A percentile compares a stretch with the other conserved stretches of the same genome.
These are phyloP conservation scores for Matsumyia berberina DNA, from an alignment of 2,888 invertebrate species.

Conservation along the genomic window DNA sequence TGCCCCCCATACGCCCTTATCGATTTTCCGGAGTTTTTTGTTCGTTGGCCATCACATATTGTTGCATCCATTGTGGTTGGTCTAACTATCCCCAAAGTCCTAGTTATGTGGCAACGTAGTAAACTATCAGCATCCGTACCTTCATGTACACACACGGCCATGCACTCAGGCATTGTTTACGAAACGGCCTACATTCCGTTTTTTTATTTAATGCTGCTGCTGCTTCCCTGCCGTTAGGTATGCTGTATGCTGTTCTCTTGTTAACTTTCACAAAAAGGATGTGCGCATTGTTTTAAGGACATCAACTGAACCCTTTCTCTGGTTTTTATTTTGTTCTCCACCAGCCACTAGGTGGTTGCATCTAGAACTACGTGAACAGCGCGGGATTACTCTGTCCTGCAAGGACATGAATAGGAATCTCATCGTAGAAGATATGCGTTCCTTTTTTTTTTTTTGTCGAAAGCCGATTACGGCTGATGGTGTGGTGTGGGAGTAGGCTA, in stretches of 20 bases:
- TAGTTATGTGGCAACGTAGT: background rate
- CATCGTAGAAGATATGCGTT: background rate
- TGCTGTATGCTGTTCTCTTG: conserved; percentile 25
- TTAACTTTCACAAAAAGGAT: conserved; percentile 19
- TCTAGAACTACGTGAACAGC: background rate
- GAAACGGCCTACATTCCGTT: conserved; percentile 53
- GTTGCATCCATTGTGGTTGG: conserved; percentile 29
- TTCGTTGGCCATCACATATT: conserved; percentile 1
- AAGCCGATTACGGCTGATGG: conserved; percentile 43
- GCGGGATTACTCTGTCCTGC: background rate
- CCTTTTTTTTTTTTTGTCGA: conserved; percentile 14
- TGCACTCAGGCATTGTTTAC: conserved; percentile 34
- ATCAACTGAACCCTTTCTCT: conserved; percentile 10
- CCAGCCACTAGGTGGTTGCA: background rate
- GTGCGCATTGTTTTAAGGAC: conserved; percentile 54
- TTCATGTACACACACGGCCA: conserved; percentile 1
- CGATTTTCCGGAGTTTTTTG: conserved; percentile 17
- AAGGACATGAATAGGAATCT: background rate
- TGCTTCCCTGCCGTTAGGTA: conserved; percentile 31
- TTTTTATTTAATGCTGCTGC: conserved; percentile 18
- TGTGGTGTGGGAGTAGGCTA: conserved; percentile 4
- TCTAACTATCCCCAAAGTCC: conserved; percentile 18
- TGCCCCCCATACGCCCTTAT: background rate
- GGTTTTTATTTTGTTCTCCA: background rate
- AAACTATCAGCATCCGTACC: conserved; percentile 13